Conservation (phyloP, 2,797 vertebrate genomes). For the Mormyrops attenuatus region DNA sequence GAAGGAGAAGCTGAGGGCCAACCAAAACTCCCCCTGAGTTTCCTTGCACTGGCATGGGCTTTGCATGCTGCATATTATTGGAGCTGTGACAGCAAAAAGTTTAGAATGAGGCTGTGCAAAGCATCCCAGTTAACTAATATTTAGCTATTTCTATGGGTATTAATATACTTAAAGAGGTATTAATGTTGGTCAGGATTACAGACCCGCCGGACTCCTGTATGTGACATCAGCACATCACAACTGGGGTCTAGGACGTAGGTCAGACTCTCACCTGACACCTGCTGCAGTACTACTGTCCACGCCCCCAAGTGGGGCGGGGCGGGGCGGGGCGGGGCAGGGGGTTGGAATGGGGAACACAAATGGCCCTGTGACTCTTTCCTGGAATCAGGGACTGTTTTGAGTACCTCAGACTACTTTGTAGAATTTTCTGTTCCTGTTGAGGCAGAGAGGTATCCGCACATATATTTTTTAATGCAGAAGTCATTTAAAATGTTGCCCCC, state of each 20-base stretch:
- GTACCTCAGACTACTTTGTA: not conserved
- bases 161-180: not conserved
- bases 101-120: not conserved
- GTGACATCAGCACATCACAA: not conserved
- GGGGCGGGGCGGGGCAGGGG: not conserved
- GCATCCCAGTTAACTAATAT: not conserved
- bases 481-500: not conserved
- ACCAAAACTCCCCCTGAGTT: not conserved
- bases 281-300: not conserved
- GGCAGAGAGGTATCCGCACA: not conserved
- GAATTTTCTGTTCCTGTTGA: not conserved
- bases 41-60: not conserved
- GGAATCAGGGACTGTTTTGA: not conserved
- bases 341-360: not conserved
- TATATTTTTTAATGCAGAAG: not conserved
- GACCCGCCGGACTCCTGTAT: not conserved
- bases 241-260: conserved; percentile 15
- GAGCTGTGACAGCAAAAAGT: not conserved
- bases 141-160: not conserved
- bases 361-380: not conserved
- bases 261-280: conserved; percentile 17
- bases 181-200: not conserved
- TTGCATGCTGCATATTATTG: not conserved
- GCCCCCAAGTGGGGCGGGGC: not conserved
- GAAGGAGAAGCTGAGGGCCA: not conserved